phyloP scores from a whole-genome alignment of 2,888 invertebrate species.

The Auanema sp. region DNA sequence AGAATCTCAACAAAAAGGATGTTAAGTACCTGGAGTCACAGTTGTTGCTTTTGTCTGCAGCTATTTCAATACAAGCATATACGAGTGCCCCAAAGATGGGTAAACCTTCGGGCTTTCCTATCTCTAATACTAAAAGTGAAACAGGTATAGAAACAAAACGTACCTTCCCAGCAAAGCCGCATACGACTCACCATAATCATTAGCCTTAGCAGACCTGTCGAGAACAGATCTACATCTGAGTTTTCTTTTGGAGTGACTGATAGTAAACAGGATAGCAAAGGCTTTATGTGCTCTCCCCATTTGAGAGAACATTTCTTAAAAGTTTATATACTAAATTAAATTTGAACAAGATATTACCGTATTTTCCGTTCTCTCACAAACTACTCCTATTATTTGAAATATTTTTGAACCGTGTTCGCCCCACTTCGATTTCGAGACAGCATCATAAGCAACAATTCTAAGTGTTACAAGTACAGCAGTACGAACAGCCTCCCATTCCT shows the following conservation, averaged over 20 bases:
- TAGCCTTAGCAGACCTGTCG: too few relatives aligned
- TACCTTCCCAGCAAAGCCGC: too few relatives aligned
- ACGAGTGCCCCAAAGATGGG: constrained; percentile 17
- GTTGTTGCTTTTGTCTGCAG: not conserved
- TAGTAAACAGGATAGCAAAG: constrained; percentile 13
- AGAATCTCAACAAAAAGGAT: too few relatives aligned
- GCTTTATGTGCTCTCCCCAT: constrained; percentile 17
- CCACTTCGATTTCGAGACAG: constrained; percentile 1
- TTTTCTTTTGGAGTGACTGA: constrained; percentile 10
- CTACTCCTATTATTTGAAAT: not conserved
- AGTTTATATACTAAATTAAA: constrained; percentile 3
- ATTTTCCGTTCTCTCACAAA: not conserved
- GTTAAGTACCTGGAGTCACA: constrained; percentile 13
- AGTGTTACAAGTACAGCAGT: constrained; percentile 16
- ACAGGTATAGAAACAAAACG: too few relatives aligned
- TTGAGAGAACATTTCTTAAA: constrained; percentile 9
- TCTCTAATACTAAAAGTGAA: too few relatives aligned
- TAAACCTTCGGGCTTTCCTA: not conserved
- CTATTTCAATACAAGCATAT: constrained; percentile 12
- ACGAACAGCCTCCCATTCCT: constrained; percentile 13
- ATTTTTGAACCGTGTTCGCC: not conserved
- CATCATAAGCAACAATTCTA: constrained; percentile 12
- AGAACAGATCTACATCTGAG: not conserved
- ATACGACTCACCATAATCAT: too few relatives aligned
- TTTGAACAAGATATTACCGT: constrained; percentile 4